A percentile compares a stretch with the other conserved stretches of the same genome.
Evolutionary conservation across 2,113 vertebrate species (phyloP).

Genomic region (Cepphus grylle): DNA sequence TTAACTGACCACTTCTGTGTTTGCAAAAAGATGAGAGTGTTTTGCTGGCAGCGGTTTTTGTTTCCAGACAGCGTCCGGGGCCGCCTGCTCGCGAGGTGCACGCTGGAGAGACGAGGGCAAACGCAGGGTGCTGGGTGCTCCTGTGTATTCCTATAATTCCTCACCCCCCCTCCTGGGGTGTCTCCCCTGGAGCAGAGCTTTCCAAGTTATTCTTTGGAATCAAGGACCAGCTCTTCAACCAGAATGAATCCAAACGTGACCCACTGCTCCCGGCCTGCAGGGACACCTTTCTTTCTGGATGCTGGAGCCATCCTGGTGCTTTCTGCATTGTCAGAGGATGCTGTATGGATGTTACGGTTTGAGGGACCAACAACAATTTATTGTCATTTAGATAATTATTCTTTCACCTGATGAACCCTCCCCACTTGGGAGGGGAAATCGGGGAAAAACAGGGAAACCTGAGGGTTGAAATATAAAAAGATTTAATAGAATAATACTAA

Average conservation of each 20-base stretch:
- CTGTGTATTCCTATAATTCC: too few species aligned
- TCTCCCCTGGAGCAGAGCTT: background rate
- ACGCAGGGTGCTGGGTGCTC: accelerated
- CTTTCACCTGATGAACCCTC: background rate
- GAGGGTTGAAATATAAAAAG: background rate
- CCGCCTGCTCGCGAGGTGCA: accelerated
- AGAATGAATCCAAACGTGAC: accelerated
- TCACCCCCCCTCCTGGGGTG: accelerated
- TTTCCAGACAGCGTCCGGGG: too few species aligned
- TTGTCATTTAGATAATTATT: background rate
- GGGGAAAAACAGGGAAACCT: background rate
- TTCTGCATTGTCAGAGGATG: background rate
- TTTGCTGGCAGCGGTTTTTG: background rate
- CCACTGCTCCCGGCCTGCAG: background rate
- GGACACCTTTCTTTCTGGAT: background rate
- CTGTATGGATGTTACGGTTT: accelerated
- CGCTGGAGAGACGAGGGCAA: background rate
- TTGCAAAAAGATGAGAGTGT: accelerated
- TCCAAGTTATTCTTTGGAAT: background rate
- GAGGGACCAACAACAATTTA: background rate
- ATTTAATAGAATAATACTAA: background rate
- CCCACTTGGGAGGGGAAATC: background rate
- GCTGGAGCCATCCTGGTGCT: too few species aligned
- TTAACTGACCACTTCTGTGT: accelerated
- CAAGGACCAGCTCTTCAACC: too few species aligned